Conservation (phyloP, 92 coral and sea anemone genomes). For the Scolanthus callimorphus region DNA sequence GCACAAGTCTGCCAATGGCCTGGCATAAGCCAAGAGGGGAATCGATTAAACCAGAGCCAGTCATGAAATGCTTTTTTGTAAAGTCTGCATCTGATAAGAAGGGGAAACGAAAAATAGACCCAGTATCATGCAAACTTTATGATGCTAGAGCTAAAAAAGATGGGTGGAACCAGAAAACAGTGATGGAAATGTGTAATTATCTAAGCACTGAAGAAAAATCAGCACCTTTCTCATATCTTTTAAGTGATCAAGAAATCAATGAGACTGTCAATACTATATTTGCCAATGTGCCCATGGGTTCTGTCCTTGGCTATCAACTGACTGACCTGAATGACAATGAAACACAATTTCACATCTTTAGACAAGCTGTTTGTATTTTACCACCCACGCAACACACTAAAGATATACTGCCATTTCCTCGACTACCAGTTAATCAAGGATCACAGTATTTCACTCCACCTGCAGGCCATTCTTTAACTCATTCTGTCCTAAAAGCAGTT, state of each 20-base stretch:
- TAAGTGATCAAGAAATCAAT: conserved; percentile 32
- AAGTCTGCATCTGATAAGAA: too few species aligned
- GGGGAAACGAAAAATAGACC: too few species aligned
- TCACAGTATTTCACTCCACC: too few species aligned
- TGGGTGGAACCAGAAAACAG: conserved; percentile 21
- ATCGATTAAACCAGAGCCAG: conserved; percentile 37
- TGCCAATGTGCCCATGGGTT: conserved; percentile 37
- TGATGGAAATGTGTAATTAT: conserved; percentile 15
- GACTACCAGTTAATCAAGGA: too few species aligned
- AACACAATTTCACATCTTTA: conserved; percentile 8
- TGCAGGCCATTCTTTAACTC: too few species aligned
- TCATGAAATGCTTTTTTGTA: conserved; percentile 32
- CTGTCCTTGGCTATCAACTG: conserved; percentile 31
- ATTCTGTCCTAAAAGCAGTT: too few species aligned
- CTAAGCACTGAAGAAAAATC: conserved; percentile 9
- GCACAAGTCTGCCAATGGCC: conserved; percentile 39
- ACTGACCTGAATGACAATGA: conserved; percentile 10
- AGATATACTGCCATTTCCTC: too few species aligned
- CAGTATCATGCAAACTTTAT: too few species aligned
- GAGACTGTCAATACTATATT: conserved; percentile 33
- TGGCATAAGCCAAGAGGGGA: conserved; percentile 47
- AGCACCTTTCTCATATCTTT: conserved; percentile 35
- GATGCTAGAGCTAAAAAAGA: conserved; percentile 34
- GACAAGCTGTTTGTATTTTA: background rate
- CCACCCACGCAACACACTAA: background rate